phyloP scores from a whole-genome alignment of 1,140 invertebrate species.

The Euschistus heros region DNA sequence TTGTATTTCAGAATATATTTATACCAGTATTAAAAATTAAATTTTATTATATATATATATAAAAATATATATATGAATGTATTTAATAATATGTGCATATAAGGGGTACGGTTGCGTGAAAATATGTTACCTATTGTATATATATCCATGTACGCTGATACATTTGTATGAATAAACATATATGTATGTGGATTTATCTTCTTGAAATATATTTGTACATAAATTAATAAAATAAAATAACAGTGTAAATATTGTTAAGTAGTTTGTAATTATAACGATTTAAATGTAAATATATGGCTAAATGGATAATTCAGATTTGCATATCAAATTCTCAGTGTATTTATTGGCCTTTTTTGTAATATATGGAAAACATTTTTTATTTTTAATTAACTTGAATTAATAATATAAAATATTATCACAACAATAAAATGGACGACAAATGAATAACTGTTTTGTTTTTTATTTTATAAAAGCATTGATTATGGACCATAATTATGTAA shows the following conservation, averaged over 20 bases:
- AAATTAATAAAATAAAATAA: constrained; percentile 12
- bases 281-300: constrained; percentile 21
- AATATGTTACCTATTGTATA: constrained; percentile 22
- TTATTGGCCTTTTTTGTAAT: background rate
- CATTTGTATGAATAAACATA: constrained; percentile 14
- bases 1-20: constrained; percentile 28
- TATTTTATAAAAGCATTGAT: background rate
- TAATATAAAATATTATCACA: background rate
- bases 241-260: constrained; percentile 29
- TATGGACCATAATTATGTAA: background rate
- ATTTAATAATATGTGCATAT: constrained; percentile 10
- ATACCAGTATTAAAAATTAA: constrained; percentile 25
- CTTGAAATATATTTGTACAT: constrained; percentile 1
- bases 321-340: constrained; percentile 22
- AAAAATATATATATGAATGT: background rate
- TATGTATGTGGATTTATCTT: constrained; percentile 13
- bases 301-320: constrained; percentile 18
- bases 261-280: constrained; percentile 25
- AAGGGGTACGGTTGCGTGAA: no score
- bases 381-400: background rate
- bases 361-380: background rate
- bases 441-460: background rate
- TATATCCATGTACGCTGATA: constrained; percentile 20
- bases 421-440: background rate
- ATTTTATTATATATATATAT: constrained; percentile 20